Percentiles rank a stretch among this genome's conserved stretches.
Evolutionary conservation across 2,888 invertebrate genomes (phyloP).

Genomic region (Acanthosepion lycidas): DNA sequence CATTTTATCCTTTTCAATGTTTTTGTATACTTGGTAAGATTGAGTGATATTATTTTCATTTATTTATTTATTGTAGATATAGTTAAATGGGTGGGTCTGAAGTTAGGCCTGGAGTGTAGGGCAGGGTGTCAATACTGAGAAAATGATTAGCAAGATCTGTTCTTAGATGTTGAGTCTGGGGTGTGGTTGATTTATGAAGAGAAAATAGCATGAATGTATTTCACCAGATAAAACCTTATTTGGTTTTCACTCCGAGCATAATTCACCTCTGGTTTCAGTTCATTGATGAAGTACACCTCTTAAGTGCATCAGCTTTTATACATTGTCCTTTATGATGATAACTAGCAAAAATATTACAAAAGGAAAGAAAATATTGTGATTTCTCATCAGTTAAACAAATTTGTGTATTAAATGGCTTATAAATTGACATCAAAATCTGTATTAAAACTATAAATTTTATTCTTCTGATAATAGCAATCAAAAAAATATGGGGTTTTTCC

Average conservation of each 20-base stretch:
- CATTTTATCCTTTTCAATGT: conserved; percentile 22
- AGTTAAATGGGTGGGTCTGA: neutral
- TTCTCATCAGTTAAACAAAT: no score
- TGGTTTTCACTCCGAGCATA: neutral
- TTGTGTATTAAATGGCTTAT: no score
- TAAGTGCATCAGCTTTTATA: neutral
- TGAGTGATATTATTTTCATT: neutral
- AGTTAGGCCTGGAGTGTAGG: neutral
- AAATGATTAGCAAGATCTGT: neutral
- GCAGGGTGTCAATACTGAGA: neutral
- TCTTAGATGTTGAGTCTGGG: conserved; percentile 5
- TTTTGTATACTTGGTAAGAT: neutral
- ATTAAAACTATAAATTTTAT: no score
- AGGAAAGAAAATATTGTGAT: no score
- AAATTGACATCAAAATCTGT: no score
- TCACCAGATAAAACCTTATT: neutral
- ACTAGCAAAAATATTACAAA: no score
- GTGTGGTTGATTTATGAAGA: neutral
- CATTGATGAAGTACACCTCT: neutral
- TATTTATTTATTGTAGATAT: neutral
- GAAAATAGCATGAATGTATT: neutral
- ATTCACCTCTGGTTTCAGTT: conserved; percentile 2
- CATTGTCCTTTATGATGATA: neutral
- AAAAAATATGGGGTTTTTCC: no score
- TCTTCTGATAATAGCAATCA: no score